Conservation (phyloP, 2,888 invertebrate species). For the Lycophotia porphyrea region DNA sequence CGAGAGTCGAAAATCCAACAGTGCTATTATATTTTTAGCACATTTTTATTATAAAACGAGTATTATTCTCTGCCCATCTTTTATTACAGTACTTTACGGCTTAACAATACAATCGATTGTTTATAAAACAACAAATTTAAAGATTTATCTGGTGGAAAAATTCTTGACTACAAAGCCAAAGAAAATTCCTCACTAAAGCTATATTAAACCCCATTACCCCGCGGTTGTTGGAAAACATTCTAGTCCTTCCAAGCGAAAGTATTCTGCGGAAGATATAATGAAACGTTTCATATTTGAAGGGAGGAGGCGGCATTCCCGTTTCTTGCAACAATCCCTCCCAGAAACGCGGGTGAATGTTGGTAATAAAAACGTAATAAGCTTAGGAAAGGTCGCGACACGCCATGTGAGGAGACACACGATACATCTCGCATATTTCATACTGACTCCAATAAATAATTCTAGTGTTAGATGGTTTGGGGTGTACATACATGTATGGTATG, state of each 20-base stretch:
- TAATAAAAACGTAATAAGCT: constrained; percentile 61
- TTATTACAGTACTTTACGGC: not conserved
- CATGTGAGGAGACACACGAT: constrained; percentile 16
- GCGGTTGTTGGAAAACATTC: constrained; percentile 20
- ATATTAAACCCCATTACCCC: constrained; percentile 1
- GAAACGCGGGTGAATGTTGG: constrained; percentile 43
- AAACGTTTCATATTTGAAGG: constrained; percentile 52
- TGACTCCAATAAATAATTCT: constrained; percentile 36
- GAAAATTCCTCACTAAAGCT: constrained; percentile 13
- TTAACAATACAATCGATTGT: not conserved
- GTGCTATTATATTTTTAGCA: not conserved
- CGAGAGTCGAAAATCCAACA: not conserved
- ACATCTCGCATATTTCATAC: constrained; percentile 42
- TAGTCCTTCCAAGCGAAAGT: constrained; percentile 30
- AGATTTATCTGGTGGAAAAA: not conserved
- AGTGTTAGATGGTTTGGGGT: constrained; percentile 5
- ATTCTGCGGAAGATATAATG: constrained; percentile 50
- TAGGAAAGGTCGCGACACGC: constrained; percentile 36
- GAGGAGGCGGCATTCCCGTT: constrained; percentile 15
- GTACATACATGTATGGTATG: not conserved
- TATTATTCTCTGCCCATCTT: not conserved
- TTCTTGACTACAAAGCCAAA: not conserved
- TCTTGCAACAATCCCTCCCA: constrained; percentile 46
- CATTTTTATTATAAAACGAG: not conserved
- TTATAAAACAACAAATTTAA: not conserved